Evolutionary conservation across 2,797 vertebrate genomes (phyloP).

Genomic region (Darevskia mixta): DNA sequence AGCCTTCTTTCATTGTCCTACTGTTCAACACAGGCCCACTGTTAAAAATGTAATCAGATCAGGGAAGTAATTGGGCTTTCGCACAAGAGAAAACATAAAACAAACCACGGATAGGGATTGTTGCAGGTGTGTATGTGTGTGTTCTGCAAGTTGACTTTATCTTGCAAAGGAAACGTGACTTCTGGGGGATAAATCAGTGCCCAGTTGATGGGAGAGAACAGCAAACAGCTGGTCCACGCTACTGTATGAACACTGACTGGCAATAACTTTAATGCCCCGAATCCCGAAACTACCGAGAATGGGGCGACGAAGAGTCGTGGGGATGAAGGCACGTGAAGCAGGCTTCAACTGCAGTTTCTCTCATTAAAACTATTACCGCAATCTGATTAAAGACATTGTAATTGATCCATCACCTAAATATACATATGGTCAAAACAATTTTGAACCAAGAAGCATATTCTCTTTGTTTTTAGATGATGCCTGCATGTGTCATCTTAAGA

Average conservation of each 20-base stretch:
- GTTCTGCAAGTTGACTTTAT: background rate
- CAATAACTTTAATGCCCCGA: background rate
- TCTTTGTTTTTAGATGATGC: too few relatives aligned
- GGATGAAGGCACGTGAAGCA: background rate
- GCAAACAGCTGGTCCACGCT: background rate
- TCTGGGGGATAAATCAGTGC: slow-evolving; percentile 2
- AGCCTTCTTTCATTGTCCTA: background rate
- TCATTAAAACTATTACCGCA: too few relatives aligned
- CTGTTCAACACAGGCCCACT: background rate
- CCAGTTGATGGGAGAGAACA: background rate
- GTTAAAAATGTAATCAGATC: background rate
- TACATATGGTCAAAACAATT: too few relatives aligned
- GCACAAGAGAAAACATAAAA: background rate
- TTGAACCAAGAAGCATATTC: too few relatives aligned
- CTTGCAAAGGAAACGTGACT: background rate
- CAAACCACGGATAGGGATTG: background rate
- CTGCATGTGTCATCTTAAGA: too few relatives aligned
- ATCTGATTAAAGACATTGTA: background rate
- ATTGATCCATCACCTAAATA: too few relatives aligned
- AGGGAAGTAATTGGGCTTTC: background rate
- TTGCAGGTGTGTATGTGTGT: too few relatives aligned
- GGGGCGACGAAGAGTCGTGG: background rate
- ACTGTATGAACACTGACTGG: background rate
- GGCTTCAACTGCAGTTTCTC: background rate
- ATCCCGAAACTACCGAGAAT: background rate